These are phyloP conservation scores for Musca vetustissima DNA, from an alignment of 1,140 invertebrate genomes.

Conservation along the genomic window DNA sequence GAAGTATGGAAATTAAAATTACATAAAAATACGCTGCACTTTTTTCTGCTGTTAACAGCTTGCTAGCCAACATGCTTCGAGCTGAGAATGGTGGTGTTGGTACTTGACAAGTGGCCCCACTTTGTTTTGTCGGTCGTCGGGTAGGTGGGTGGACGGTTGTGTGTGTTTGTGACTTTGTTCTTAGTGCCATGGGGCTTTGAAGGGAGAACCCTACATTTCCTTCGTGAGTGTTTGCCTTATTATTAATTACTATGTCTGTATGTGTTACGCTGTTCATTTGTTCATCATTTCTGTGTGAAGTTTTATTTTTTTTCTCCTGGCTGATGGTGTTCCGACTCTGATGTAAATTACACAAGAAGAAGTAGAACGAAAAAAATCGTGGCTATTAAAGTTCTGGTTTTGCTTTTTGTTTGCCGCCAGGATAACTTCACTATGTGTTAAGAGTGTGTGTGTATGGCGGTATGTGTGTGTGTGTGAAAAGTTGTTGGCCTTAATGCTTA, in stretches of 20 bases:
- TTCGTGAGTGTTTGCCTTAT: background rate
- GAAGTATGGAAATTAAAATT: background rate
- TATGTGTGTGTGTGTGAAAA: background rate
- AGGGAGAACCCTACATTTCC: background rate
- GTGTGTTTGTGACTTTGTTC: background rate
- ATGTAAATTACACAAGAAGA: no score
- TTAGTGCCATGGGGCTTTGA: background rate
- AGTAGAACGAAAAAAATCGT: no score
- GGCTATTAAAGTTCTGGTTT: no score
- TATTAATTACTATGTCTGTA: constrained; percentile 17
- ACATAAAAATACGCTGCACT: constrained; percentile 7
- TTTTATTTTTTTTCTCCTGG: background rate
- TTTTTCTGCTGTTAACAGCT: background rate
- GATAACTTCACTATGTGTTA: background rate
- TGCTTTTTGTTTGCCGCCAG: background rate
- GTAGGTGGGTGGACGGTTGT: no score
- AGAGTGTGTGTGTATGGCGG: background rate
- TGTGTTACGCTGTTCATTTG: constrained; percentile 4
- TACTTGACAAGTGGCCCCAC: constrained; percentile 7
- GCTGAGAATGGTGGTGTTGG: no score
- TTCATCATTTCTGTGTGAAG: background rate
- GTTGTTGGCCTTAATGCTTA: constrained; percentile 8
- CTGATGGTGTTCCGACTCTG: no score
- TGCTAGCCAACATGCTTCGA: background rate
- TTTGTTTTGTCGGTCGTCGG: no score